Evolutionary conservation across 2,797 vertebrate genomes (phyloP), one percentile per base, ranked within the genome.

Genomic region (Arrhamphus sclerolepis): DNA sequence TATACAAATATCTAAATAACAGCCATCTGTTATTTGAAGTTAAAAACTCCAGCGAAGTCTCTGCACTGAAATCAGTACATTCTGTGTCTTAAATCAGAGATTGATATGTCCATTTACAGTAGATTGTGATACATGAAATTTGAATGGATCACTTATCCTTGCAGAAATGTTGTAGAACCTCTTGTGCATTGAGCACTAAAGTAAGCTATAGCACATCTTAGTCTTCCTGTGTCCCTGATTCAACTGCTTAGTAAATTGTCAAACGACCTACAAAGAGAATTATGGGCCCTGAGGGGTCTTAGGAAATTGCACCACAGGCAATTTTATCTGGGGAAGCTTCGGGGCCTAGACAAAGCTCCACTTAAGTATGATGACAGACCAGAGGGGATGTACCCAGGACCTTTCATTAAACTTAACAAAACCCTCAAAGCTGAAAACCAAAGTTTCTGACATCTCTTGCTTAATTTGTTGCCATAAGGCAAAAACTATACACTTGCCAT

Each of bases 261-360:
- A 89, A 87, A 80, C 82, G 87, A 81, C 87, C 84, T 88, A 84
- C 88, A 91, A 89, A 86, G 86, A 92, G 89, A 92, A 88, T 91
- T 91, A 90, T 90, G 74, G 84, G 81, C 86, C 91, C 87, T 80
- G 50, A 71, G 89, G 91, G 87, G 83, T 89, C 84, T 78, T 78
- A 66, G 82, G 81, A 91, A 91, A 92, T 82, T 87, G 88, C 89
- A 88, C 85, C 84, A 84, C 67, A 77, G 90, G 91, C 91, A 87
- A 78, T 92, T 92, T 89, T 85, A 87, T 87, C 81, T 72, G 64
- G 81, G 85, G 77, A 70, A 86, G 84, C 84, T 86, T 75, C 78
- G 67, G 85, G 90, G 84, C 81, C 74, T 68, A 88, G 87, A 88
- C 87, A 85, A 87, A 73, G 66, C 62, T 72, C 64, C 86, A 74